phyloP scores from a whole-genome alignment of 64 coral and sea anemone genomes.

The Acropora yongei region DNA sequence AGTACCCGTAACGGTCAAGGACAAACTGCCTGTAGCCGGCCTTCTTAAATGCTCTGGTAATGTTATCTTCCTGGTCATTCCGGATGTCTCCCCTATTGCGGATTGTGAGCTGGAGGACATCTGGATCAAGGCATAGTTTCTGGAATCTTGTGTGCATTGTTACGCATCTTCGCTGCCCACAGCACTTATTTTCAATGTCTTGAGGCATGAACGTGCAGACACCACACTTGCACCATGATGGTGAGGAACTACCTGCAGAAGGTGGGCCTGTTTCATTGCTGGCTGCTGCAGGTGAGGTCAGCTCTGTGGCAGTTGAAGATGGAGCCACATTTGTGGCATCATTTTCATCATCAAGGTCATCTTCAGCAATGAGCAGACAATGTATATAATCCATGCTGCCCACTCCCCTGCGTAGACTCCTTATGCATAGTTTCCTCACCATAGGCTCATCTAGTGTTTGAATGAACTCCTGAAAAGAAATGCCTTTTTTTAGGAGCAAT shows the following conservation, averaged over 20 bases:
- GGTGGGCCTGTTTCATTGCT: constrained; percentile 4
- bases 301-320: background rate
- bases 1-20: background rate
- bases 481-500: background rate
- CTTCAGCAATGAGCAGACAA: constrained; percentile 37
- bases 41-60: background rate
- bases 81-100: constrained; percentile 17
- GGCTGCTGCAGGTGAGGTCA: background rate
- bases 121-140: constrained; percentile 19
- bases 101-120: constrained; percentile 10
- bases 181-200: constrained; percentile 49
- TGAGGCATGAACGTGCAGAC: constrained; percentile 36
- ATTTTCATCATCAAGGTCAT: constrained; percentile 36
- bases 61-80: constrained; percentile 12
- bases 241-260: background rate
- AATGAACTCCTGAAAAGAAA: constrained; percentile 57
- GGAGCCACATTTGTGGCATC: background rate
- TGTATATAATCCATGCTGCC: constrained; percentile 62
- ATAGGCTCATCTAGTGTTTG: constrained; percentile 28
- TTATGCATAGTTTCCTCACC: constrained; percentile 30
- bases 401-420: constrained; percentile 26
- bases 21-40: background rate
- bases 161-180: constrained; percentile 42
- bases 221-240: constrained; percentile 45
- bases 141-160: constrained; percentile 6